These are phyloP conservation scores for Vulpes ferrilata DNA, from an alignment of 2,113 vertebrate genomes.

Conservation along the genomic window DNA sequence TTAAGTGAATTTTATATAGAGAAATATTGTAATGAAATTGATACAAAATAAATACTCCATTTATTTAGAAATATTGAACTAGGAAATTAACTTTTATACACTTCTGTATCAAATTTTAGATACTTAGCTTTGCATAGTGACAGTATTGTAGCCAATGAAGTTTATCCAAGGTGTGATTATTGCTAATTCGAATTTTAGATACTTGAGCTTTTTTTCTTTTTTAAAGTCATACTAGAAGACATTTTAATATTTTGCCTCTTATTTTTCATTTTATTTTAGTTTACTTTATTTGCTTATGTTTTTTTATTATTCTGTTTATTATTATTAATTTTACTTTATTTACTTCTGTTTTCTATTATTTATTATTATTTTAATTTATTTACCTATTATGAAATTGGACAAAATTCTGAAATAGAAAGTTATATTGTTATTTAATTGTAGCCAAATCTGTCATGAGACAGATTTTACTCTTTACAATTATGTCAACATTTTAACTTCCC, in stretches of 20 bases:
- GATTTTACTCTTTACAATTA: background rate
- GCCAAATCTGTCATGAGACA: background rate
- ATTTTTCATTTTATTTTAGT: background rate
- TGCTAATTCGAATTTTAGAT: no score
- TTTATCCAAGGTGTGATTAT: no score
- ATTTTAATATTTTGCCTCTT: background rate
- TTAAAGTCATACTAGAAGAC: background rate
- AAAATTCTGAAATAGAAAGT: background rate
- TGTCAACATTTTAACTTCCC: background rate
- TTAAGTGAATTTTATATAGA: background rate
- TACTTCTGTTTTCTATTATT: no score
- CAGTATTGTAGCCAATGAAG: no score
- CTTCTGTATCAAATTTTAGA: background rate
- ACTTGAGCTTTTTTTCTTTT: background rate
- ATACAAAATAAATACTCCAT: background rate
- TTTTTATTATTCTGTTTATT: no score
- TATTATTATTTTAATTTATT: background rate
- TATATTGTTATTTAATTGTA: background rate
- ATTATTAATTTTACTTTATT: no score
- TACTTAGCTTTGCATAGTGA: background rate
- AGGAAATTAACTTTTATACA: background rate
- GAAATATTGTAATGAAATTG: background rate
- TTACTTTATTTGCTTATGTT: no score
- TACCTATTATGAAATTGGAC: background rate
- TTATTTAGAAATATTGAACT: background rate